Evolutionary conservation across 2,888 invertebrate genomes (phyloP).

Genomic region (Orthonevra nobilis): DNA sequence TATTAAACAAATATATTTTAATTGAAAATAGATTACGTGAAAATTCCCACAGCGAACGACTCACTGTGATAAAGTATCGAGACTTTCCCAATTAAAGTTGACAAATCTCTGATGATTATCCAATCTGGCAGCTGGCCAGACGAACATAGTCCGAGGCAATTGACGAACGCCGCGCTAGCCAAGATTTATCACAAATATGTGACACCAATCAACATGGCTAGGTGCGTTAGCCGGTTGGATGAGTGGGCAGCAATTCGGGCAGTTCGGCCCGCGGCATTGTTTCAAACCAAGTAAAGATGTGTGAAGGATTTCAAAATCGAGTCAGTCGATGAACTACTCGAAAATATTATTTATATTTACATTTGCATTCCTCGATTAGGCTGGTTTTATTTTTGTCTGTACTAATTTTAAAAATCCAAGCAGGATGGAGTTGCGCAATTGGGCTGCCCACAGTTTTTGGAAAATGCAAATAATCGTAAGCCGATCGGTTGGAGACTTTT

Average conservation of each 20-base stretch:
- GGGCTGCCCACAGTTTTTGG: no score
- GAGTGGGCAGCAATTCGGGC: no score
- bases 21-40: background rate
- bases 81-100: slow-evolving; percentile 17
- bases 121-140: background rate
- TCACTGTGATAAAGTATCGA: background rate
- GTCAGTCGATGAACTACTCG: no score
- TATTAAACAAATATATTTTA: no score
- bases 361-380: slow-evolving; percentile 16
- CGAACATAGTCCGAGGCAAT: no score
- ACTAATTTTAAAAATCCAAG: slow-evolving; percentile 11
- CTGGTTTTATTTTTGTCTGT: slow-evolving; percentile 8
- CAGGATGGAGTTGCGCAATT: background rate
- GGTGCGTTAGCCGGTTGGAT: no score
- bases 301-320: no score
- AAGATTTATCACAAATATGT: slow-evolving; percentile 12
- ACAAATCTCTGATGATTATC: slow-evolving; percentile 2
- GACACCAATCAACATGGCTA: slow-evolving; percentile 9
- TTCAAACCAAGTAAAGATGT: no score
- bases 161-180: background rate
- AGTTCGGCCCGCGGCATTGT: no score
- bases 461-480: no score
- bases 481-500: no score
- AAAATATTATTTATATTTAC: no score
- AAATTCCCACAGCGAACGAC: background rate